phyloP scores from a whole-genome alignment of 53 echinoderm and acorn worm species.

The Glandiceps talaboti region DNA sequence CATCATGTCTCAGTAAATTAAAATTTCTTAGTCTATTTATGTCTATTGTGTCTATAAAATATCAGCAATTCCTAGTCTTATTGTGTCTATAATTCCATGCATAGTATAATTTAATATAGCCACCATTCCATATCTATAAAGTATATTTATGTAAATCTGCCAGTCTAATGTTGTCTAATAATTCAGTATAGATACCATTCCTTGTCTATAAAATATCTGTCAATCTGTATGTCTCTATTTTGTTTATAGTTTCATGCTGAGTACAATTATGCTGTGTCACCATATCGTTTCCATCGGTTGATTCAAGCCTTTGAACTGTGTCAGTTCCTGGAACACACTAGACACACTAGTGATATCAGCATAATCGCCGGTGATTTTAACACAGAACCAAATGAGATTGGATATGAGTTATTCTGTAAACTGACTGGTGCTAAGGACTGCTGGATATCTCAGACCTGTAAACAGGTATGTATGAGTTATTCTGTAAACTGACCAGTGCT shows the following conservation, averaged over 20 bases:
- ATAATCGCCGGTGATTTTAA: slow-evolving; percentile 79
- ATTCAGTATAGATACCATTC: too few species aligned
- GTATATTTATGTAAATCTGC: too few species aligned
- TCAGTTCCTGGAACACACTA: slow-evolving; percentile 55
- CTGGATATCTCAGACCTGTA: slow-evolving; percentile 23
- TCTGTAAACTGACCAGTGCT: slow-evolving; percentile 28
- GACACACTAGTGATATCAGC: slow-evolving; percentile 36
- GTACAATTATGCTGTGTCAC: slow-evolving; percentile 39
- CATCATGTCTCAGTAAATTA: too few species aligned
- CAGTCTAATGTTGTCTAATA: too few species aligned
- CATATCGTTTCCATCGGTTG: slow-evolving; percentile 48
- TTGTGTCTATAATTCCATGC: too few species aligned
- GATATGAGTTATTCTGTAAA: slow-evolving; percentile 29
- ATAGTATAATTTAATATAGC: too few species aligned
- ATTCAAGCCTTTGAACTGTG: slow-evolving; percentile 75
- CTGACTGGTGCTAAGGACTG: slow-evolving; percentile 49
- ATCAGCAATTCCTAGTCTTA: too few species aligned
- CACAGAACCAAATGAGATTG: slow-evolving; percentile 56
- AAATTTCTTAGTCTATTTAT: too few species aligned
- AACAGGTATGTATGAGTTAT: slow-evolving; percentile 19
- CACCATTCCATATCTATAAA: too few species aligned
- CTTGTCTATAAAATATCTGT: background rate
- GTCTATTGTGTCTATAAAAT: too few species aligned
- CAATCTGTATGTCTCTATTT: background rate
- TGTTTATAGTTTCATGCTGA: slow-evolving; percentile 49